phyloP scores from a whole-genome alignment of 2,888 invertebrate genomes.

The Pemphredon lugubris region DNA sequence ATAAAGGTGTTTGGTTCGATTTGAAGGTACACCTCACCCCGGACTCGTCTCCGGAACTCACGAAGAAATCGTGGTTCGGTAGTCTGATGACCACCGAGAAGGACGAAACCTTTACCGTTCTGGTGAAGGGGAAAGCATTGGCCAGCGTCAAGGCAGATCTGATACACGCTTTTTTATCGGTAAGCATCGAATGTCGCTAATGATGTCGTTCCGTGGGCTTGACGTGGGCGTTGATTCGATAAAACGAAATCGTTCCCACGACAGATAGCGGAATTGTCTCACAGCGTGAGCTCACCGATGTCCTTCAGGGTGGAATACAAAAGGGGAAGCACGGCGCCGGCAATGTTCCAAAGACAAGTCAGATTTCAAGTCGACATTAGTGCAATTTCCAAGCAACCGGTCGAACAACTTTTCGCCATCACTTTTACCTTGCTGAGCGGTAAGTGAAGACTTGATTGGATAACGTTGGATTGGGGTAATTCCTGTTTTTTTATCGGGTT shows the following conservation, averaged over 20 bases:
- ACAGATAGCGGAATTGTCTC: constrained; percentile 95
- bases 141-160: constrained; percentile 99
- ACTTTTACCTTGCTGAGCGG: constrained; percentile 97
- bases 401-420: constrained; percentile 92
- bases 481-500: not conserved
- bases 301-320: constrained; percentile 99
- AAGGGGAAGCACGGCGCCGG: constrained; percentile 95
- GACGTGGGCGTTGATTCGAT: not conserved
- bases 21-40: constrained; percentile 94
- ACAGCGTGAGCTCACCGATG: constrained; percentile 99
- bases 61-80: constrained; percentile 99
- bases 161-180: constrained; percentile 98
- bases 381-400: constrained; percentile 90
- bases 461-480: not conserved
- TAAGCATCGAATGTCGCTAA: constrained; percentile 82
- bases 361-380: constrained; percentile 96
- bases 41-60: constrained; percentile 97
- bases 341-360: constrained; percentile 98
- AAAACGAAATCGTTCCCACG: not conserved
- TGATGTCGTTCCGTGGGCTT: not conserved
- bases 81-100: constrained; percentile 98
- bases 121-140: constrained; percentile 97
- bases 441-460: constrained; percentile 79
- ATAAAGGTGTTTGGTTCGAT: too few relatives aligned
- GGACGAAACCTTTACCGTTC: constrained; percentile 97